Percentiles rank a stretch among this genome's conserved stretches.
Evolutionary conservation across 1,140 invertebrate genomes (phyloP).

Genomic region (Euwallacea fornicatus): DNA sequence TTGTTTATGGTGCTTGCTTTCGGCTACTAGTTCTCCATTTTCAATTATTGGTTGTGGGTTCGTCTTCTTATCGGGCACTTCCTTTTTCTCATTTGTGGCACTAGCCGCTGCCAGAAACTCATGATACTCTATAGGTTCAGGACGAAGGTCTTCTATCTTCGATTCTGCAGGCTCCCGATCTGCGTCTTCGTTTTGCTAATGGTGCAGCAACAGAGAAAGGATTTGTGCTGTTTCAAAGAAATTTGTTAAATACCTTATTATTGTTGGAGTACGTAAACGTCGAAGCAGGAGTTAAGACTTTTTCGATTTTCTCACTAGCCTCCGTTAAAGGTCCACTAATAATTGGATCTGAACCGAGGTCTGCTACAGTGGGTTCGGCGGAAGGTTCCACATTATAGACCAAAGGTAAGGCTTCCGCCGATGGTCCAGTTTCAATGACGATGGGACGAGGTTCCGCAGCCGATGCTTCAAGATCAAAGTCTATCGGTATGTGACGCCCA

Average conservation of each 20-base stretch:
- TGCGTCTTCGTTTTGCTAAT: background rate
- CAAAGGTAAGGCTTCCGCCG: slow-evolving; percentile 33
- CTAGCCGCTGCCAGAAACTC: background rate
- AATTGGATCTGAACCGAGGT: background rate
- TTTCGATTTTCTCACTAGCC: slow-evolving; percentile 44
- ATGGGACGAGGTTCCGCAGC: slow-evolving; percentile 44
- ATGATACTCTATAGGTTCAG: background rate
- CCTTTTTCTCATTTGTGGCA: slow-evolving; percentile 16
- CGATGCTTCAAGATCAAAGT: slow-evolving; percentile 36
- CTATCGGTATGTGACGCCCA: slow-evolving; percentile 8
- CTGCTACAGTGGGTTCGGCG: no score
- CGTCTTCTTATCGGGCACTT: slow-evolving; percentile 13
- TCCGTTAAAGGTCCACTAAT: slow-evolving; percentile 31
- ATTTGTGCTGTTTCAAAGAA: background rate
- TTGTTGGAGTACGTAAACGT: slow-evolving; percentile 44
- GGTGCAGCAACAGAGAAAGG: background rate
- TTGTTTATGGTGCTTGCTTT: slow-evolving; percentile 25
- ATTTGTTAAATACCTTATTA: slow-evolving; percentile 3
- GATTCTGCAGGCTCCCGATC: slow-evolving; percentile 12
- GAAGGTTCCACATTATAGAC: slow-evolving; percentile 20
- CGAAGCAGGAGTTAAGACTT: slow-evolving; percentile 40
- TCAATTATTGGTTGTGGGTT: slow-evolving; percentile 6
- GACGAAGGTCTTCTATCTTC: slow-evolving; percentile 5
- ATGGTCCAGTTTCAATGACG: slow-evolving; percentile 36
- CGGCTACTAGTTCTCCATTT: slow-evolving; percentile 18